These are phyloP conservation scores for Ectobius pallidus DNA, from an alignment of 2,888 invertebrate genomes.

Conservation along the genomic window DNA sequence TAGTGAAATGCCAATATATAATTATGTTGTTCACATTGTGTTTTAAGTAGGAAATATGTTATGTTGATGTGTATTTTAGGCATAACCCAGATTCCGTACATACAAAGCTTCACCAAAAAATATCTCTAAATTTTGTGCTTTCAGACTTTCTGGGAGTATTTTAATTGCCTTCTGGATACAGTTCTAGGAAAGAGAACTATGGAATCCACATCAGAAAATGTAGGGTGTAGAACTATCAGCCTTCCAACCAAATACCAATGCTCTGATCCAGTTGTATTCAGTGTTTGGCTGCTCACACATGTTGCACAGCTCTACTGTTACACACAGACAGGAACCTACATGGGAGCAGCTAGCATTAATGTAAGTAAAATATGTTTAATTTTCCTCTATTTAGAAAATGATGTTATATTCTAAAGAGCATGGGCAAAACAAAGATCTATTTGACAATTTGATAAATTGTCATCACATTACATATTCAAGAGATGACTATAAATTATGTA, in stretches of 20 bases:
- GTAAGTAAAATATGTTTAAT: conserved; percentile 45
- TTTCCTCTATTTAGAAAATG: background rate
- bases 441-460: background rate
- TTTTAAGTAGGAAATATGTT: background rate
- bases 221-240: background rate
- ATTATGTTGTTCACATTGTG: background rate
- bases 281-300: conserved; percentile 36
- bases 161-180: conserved; percentile 30
- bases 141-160: conserved; percentile 36
- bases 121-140: no score
- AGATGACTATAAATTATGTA: no score
- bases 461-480: no score
- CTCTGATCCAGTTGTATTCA: conserved; percentile 30
- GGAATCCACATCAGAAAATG: no score
- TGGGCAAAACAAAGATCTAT: background rate
- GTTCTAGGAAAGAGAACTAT: conserved; percentile 5
- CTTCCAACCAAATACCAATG: conserved; percentile 27
- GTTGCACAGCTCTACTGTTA: conserved; percentile 36
- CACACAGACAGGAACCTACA: conserved; percentile 46
- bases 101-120: no score
- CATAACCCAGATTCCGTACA: no score
- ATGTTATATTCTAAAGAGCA: background rate
- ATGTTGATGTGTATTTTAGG: background rate
- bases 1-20: background rate
- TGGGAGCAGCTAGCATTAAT: conserved; percentile 46